phyloP scores from a whole-genome alignment of 2,113 vertebrate genomes.

The Ammodytes dubius region DNA sequence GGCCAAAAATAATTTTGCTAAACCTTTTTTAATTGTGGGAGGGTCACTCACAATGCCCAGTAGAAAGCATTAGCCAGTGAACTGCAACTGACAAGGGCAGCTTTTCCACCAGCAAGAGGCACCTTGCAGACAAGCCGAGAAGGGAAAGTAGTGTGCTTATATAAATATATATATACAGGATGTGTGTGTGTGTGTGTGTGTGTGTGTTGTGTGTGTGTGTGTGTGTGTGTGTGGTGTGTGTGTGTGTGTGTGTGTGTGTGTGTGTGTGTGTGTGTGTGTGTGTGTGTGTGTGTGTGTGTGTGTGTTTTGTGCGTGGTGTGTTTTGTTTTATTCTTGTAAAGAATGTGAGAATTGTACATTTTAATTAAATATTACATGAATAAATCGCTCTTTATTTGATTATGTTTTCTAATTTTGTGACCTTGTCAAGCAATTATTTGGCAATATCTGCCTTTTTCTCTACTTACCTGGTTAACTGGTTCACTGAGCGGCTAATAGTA shows the following conservation, averaged over 20 bases:
- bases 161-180: neutral
- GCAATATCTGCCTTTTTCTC: conserved; percentile 74
- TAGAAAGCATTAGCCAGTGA: conserved; percentile 75
- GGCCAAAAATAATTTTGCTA: conserved; percentile 79
- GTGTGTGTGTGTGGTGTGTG: too few relatives aligned
- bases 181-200: too few relatives aligned
- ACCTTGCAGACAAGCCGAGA: conserved; percentile 60
- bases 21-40: conserved; percentile 79
- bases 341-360: neutral
- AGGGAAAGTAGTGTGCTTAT: neutral
- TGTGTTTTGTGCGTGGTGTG: neutral
- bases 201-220: too few relatives aligned
- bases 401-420: conserved; percentile 81
- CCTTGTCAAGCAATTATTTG: conserved; percentile 82
- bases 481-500: conserved; percentile 81
- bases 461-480: conserved; percentile 82
- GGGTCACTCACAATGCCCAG: conserved; percentile 67
- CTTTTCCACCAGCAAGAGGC: conserved; percentile 61
- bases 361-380: conserved; percentile 46
- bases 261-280: too few relatives aligned
- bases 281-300: too few relatives aligned
- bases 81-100: conserved; percentile 70
- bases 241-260: too few relatives aligned
- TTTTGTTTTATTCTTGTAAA: neutral
- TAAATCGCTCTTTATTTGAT: conserved; percentile 77